These are phyloP conservation scores for Panzeria rudis DNA, from an alignment of 2,888 invertebrate species.

Conservation along the genomic window DNA sequence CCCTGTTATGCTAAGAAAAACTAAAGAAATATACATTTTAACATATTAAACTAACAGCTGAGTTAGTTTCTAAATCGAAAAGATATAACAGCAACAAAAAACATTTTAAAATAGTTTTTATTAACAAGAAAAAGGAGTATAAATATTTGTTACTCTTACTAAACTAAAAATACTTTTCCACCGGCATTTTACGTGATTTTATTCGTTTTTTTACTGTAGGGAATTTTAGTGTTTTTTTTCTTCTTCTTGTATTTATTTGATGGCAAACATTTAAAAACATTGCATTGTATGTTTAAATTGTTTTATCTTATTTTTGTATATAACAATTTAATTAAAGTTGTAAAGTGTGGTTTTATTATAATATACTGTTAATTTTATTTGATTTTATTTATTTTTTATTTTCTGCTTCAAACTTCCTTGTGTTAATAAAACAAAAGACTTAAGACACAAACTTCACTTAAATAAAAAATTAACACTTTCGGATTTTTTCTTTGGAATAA, in stretches of 20 bases:
- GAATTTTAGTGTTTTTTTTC: conserved; percentile 16
- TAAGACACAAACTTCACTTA: conserved; percentile 23
- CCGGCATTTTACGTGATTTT: conserved; percentile 26
- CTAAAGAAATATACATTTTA: conserved; percentile 17
- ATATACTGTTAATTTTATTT: conserved; percentile 52
- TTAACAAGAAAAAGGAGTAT: conserved; percentile 67
- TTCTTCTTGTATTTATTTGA: conserved; percentile 16
- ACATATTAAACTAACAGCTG: conserved; percentile 46
- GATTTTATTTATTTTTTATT: neutral
- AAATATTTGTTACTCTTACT: conserved; percentile 40
- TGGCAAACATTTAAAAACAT: conserved; percentile 43
- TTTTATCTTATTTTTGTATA: conserved; percentile 25
- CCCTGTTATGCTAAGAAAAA: neutral
- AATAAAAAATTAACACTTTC: conserved; percentile 8
- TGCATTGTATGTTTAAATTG: conserved; percentile 4
- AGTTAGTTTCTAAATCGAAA: conserved; percentile 11
- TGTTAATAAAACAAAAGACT: conserved; percentile 56
- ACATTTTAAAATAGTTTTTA: conserved; percentile 27
- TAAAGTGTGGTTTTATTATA: conserved; percentile 54
- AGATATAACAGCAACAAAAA: neutral
- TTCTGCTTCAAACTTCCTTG: conserved; percentile 24
- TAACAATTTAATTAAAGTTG: conserved; percentile 71
- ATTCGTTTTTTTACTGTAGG: conserved; percentile 33
- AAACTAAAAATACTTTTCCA: conserved; percentile 30
- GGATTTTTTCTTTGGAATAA: neutral